Evolutionary conservation across 2,888 invertebrate species (phyloP).

Genomic region (Osedax frankpressi): DNA sequence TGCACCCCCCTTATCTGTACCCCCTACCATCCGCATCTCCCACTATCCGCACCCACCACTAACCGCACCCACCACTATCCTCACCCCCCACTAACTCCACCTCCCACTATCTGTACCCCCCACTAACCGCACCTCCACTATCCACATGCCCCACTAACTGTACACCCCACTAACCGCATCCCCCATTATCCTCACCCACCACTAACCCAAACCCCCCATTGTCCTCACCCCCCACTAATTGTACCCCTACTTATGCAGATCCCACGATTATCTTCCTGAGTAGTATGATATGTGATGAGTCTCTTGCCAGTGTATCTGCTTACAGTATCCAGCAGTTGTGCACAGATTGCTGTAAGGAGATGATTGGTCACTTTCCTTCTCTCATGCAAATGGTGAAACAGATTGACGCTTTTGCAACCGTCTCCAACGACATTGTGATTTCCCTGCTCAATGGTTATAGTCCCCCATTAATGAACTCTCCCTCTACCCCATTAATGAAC

Average conservation of each 20-base stretch:
- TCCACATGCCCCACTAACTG: not conserved
- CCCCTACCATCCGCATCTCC: too few species aligned
- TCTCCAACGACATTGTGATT: not conserved
- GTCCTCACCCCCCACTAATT: not conserved
- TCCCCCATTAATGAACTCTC: too few species aligned
- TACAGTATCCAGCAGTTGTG: constrained; percentile 73
- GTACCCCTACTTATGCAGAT: not conserved
- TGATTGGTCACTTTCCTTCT: constrained; percentile 59
- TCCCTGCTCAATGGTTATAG: not conserved
- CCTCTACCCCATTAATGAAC: too few species aligned
- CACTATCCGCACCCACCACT: too few species aligned
- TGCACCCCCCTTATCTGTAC: too few species aligned
- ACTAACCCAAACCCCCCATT: too few species aligned
- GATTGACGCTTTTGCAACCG: not conserved
- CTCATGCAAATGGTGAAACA: not conserved
- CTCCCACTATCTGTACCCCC: not conserved
- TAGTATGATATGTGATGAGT: constrained; percentile 43
- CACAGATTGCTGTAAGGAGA: constrained; percentile 64
- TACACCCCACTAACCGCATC: not conserved
- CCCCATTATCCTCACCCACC: too few species aligned
- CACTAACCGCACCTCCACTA: not conserved
- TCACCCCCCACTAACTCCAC: not conserved
- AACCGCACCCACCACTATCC: not conserved
- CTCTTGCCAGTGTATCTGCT: constrained; percentile 58
- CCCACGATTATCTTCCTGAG: constrained; percentile 53